A percentile compares a stretch with the other conserved stretches of the same genome.
Conservation (phyloP, 2,888 invertebrate species). For the Xestia rhomboidea region DNA sequence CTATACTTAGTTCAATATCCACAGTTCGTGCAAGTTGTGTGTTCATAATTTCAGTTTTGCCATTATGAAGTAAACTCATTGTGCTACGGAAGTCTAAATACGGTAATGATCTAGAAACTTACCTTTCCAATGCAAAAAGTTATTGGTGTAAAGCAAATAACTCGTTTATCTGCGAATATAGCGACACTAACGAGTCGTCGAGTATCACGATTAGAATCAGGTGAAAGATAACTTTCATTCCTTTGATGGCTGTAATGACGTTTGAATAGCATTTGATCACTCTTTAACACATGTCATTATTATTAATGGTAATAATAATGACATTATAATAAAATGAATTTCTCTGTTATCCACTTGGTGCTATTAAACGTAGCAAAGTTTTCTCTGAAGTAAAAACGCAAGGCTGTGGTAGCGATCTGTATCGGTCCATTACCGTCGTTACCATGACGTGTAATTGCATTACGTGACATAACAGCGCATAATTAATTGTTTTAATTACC, state of each 20-base stretch:
- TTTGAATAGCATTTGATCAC: constrained; percentile 66
- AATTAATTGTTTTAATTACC: constrained; percentile 80
- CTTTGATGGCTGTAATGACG: constrained; percentile 71
- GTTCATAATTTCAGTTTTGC: constrained; percentile 68
- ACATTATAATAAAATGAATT: constrained; percentile 60
- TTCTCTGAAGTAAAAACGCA: constrained; percentile 62
- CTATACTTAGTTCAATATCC: constrained; percentile 66
- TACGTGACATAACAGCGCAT: constrained; percentile 79
- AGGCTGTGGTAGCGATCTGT: constrained; percentile 55
- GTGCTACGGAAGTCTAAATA: constrained; percentile 55
- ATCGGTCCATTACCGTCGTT: constrained; percentile 68
- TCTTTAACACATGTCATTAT: constrained; percentile 66
- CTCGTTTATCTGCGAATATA: constrained; percentile 61
- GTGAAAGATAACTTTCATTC: constrained; percentile 75
- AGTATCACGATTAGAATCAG: constrained; percentile 69
- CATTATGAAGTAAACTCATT: constrained; percentile 53
- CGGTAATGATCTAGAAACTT: constrained; percentile 57
- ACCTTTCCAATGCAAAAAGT: constrained; percentile 65
- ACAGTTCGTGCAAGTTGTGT: constrained; percentile 74
- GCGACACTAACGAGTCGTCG: constrained; percentile 61
- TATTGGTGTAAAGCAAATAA: constrained; percentile 60
- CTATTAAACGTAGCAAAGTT: constrained; percentile 48
- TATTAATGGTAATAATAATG: constrained; percentile 65
- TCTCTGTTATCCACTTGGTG: constrained; percentile 42
- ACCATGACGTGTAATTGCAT: constrained; percentile 76